Base-by-base conservation (phyloP, 2,797 vertebrate species). In the Macrochelys suwanniensis region DNA sequence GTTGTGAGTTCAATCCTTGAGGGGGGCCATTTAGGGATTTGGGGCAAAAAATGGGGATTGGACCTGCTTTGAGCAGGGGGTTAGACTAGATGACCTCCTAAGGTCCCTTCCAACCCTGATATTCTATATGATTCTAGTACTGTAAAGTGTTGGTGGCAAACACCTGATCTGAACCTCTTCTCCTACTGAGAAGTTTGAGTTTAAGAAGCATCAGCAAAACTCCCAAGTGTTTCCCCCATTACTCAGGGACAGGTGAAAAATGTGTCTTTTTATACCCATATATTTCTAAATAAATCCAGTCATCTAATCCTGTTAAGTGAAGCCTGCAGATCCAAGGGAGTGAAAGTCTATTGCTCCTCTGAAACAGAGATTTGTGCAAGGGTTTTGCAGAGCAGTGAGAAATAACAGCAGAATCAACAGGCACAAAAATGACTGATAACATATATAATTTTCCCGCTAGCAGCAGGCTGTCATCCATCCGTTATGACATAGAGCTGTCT, bases 191-290 rank as follows among this genome's bases (percentile, higher is more conserved):
- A 89, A 82, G 59, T 59, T 33, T 28, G 56, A 86, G 77, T 93
- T 91, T 37, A 78, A 90, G 88, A 94, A 79, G 54, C 84, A 65
- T 12, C 31, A 76, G 71, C 61, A 86, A 80, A 82, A 33, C 4
- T 1, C n/a, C 53, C 91, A 90, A 95, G 53, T 65, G 83, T 90
- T 89, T 68, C 50, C 87, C 71, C 92, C 80, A 49, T 96, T 89
- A 89, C 92, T 96, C 77, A 49, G 54, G 65, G 91, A 82, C 25
- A 82, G 87, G 59, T 21, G 68, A 23, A 31, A 42, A 53, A 12
- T 37, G 74, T 65, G 51, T 97, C 96, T 97, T 98, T 97, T 97
- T 96, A 94, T 96, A 94, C 80, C 80, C 82, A 87, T 78, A 82
- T 16, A 1, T 90, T 84, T 94, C 95, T 95, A 96, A 97, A 96